Conservation (phyloP, 2,797 vertebrate species). For the Hydrophis major region DNA sequence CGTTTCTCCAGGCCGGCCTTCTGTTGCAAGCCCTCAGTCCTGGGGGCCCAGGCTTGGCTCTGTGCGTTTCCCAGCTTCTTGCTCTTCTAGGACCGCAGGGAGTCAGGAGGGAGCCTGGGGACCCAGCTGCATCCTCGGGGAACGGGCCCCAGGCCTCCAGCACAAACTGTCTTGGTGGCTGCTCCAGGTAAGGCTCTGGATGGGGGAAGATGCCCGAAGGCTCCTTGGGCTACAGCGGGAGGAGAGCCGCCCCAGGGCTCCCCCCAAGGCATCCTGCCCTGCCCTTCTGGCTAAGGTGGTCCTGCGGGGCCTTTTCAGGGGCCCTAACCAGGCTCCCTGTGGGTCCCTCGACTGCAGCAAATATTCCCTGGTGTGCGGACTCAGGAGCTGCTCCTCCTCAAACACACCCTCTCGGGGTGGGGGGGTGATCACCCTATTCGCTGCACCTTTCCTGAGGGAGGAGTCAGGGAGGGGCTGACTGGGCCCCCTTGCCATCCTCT, state of each 20-base stretch:
- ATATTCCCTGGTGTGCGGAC: no score
- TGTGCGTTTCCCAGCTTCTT: background rate
- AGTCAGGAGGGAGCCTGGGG: slow-evolving; percentile 56
- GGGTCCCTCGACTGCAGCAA: background rate
- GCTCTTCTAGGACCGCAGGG: slow-evolving; percentile 64
- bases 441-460: background rate
- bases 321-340: background rate
- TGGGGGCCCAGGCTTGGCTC: background rate
- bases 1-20: background rate
- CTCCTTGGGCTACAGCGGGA: background rate
- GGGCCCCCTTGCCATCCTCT: no score
- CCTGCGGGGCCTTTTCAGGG: background rate
- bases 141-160: slow-evolving; percentile 59
- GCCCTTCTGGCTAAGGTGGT: background rate
- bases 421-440: no score
- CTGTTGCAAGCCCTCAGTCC: background rate
- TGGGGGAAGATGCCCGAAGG: background rate
- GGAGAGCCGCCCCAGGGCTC: background rate
- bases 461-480: background rate
- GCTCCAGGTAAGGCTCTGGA: slow-evolving; percentile 65
- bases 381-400: background rate
- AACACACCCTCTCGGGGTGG: background rate
- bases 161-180: slow-evolving; percentile 72
- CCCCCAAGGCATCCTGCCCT: background rate
- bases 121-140: slow-evolving; percentile 38